Evolutionary conservation across 2,113 vertebrate genomes (phyloP).

Genomic region (Lonchura striata): DNA sequence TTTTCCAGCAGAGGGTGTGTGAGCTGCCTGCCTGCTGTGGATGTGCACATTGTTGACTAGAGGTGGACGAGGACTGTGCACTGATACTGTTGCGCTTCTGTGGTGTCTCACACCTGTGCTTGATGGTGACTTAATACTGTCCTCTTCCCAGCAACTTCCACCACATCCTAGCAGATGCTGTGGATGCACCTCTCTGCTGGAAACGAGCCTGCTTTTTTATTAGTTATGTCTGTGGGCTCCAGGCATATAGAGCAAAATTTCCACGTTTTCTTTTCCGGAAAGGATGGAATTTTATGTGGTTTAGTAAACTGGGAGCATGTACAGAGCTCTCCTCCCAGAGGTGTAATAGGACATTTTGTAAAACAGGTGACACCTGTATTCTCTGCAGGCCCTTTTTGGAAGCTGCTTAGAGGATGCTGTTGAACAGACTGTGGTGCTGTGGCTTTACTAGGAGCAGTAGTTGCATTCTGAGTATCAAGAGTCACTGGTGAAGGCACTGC

Average conservation of each 20-base stretch:
- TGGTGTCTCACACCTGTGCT: neutral
- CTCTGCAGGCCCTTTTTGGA: neutral
- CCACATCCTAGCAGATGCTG: neutral
- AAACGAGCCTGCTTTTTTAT: neutral
- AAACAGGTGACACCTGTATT: neutral
- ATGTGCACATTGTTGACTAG: rapidly evolving
- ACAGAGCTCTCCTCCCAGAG: neutral
- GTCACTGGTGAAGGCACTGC: neutral
- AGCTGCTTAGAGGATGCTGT: neutral
- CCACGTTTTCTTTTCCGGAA: neutral
- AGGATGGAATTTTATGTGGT: neutral
- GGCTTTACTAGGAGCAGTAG: neutral
- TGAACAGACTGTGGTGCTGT: neutral
- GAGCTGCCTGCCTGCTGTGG: neutral
- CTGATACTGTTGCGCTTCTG: neutral
- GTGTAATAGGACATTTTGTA: neutral
- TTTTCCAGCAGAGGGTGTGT: neutral
- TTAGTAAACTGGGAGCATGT: neutral
- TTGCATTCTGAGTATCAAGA: neutral
- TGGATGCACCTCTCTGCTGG: neutral
- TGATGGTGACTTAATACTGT: neutral
- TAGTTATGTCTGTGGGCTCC: neutral
- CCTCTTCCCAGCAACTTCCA: neutral
- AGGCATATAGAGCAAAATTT: neutral
- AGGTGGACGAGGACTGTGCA: neutral